Conservation (phyloP, 2,113 vertebrate genomes). For the Neomonachus schauinslandi region DNA sequence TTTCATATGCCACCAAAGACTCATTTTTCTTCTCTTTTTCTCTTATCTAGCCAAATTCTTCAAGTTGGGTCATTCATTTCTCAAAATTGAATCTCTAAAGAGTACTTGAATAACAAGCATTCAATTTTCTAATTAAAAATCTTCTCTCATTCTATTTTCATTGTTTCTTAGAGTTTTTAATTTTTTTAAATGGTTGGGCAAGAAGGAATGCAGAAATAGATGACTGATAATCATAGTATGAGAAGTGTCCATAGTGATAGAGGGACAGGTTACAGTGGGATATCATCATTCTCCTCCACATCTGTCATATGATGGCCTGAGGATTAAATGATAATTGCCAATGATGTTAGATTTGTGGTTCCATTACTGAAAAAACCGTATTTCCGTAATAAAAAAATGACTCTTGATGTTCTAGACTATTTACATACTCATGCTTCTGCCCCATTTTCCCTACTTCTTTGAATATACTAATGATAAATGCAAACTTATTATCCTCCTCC, state of each 20-base stretch:
- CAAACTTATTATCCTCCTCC: not conserved
- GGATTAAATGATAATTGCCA: not conserved
- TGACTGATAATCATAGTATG: not conserved
- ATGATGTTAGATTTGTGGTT: not conserved
- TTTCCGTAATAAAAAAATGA: not conserved
- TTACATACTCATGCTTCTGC: not conserved
- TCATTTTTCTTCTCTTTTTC: not conserved
- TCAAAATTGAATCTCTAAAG: conserved; percentile 15
- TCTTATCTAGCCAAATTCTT: not conserved
- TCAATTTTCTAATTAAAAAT: not conserved
- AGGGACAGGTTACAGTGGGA: not conserved
- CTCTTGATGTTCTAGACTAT: not conserved
- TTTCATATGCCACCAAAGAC: not conserved
- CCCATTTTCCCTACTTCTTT: not conserved
- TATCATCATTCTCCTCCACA: not conserved
- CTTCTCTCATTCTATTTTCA: not conserved
- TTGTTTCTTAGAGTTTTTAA: not conserved
- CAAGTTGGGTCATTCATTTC: conserved; percentile 35
- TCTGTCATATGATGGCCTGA: not conserved
- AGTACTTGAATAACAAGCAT: not conserved
- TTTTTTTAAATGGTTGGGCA: not conserved
- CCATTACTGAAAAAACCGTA: not conserved
- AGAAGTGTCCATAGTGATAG: not conserved
- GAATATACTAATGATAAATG: not conserved
- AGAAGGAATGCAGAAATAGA: not conserved